Conservation (phyloP, 2,888 invertebrate species). For the Coelinius sp. region DNA sequence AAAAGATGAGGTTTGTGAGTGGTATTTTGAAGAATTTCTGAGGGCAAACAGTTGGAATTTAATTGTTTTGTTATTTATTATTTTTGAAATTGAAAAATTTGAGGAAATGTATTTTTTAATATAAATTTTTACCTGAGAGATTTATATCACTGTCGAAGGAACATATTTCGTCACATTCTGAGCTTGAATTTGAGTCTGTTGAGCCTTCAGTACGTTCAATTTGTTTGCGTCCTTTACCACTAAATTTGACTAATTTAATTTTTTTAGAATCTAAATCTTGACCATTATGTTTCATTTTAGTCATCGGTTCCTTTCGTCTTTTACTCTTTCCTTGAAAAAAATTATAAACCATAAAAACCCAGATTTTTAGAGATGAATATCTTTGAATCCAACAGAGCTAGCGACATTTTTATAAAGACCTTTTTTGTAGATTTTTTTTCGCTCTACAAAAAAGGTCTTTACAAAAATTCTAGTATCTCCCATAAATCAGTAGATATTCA, state of each 20-base stretch:
- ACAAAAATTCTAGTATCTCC: no score
- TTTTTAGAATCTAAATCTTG: neutral
- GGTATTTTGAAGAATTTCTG: neutral
- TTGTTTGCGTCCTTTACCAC: constrained; percentile 1
- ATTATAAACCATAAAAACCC: no score
- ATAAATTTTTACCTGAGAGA: constrained; percentile 52
- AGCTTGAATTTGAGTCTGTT: neutral
- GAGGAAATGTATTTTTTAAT: neutral
- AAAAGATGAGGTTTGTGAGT: neutral
- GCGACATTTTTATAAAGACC: no score
- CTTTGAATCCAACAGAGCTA: no score
- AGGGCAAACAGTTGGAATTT: neutral
- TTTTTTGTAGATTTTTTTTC: no score
- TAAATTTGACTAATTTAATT: constrained; percentile 27
- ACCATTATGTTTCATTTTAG: no score
- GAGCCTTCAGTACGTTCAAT: neutral
- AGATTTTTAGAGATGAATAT: no score
- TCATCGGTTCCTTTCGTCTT: neutral
- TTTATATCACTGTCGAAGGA: constrained; percentile 56
- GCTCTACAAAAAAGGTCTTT: no score
- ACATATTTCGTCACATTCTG: constrained; percentile 52
- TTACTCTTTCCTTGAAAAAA: neutral
- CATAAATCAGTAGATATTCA: no score
- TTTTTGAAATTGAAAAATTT: neutral
- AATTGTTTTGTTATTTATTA: neutral